These are phyloP conservation scores for Ganaspis brasiliensis DNA, from an alignment of 2,888 invertebrate genomes.

Conservation along the genomic window DNA sequence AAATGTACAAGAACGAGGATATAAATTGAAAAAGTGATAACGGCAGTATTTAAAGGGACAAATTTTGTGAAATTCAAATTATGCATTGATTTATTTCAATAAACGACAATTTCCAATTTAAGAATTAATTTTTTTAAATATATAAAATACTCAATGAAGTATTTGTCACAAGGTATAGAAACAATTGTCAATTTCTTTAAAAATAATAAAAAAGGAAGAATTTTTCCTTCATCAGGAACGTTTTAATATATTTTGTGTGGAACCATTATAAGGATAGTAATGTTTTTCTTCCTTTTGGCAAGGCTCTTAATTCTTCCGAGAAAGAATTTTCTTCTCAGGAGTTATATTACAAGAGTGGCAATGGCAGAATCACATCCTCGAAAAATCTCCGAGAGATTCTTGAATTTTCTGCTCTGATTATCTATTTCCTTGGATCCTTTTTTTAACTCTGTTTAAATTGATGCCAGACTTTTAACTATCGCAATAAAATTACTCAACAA, in stretches of 20 bases:
- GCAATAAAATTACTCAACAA: conserved; percentile 17
- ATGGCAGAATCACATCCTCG: background rate
- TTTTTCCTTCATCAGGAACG: no score
- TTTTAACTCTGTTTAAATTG: background rate
- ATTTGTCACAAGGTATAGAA: no score
- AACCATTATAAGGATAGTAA: background rate
- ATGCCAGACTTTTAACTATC: background rate
- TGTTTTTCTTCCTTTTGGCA: no score
- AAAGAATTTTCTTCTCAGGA: background rate
- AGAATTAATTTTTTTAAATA: no score
- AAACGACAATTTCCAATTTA: no score
- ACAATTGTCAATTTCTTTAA: no score
- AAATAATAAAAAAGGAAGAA: no score
- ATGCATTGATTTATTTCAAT: background rate
- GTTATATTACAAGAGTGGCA: background rate
- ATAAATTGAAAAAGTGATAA: conserved; percentile 1
- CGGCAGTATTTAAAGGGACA: background rate
- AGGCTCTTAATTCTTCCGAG: background rate
- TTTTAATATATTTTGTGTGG: background rate
- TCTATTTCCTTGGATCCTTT: background rate
- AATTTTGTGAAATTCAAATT: background rate
- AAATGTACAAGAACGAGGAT: background rate
- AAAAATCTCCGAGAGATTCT: background rate
- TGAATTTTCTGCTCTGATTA: conserved; percentile 11
- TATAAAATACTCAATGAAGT: no score